These are phyloP conservation scores for Endotricha flammealis DNA, from an alignment of 2,888 invertebrate species.

Conservation along the genomic window DNA sequence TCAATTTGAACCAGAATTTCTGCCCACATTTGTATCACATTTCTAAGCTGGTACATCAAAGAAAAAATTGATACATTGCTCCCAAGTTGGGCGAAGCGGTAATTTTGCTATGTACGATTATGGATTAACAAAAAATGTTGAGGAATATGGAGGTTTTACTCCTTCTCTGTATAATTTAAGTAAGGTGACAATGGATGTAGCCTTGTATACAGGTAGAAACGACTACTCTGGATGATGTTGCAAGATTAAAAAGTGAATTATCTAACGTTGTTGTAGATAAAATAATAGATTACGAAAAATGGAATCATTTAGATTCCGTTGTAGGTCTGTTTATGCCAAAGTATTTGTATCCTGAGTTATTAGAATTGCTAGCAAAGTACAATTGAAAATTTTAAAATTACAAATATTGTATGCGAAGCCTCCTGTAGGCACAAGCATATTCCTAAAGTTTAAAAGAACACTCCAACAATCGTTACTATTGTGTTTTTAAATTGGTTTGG, in stretches of 20 bases:
- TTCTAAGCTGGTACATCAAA: conserved; percentile 30
- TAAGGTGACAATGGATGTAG: conserved; percentile 18
- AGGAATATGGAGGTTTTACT: not conserved
- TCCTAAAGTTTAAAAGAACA: too few species aligned
- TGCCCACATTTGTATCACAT: conserved; percentile 21
- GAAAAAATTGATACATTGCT: conserved; percentile 31
- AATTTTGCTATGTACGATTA: conserved; percentile 9
- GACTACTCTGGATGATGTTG: conserved; percentile 23
- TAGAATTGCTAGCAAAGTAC: conserved; percentile 1
- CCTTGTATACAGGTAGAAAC: conserved; percentile 8
- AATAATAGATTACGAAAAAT: conserved; percentile 12
- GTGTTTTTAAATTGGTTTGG: too few species aligned
- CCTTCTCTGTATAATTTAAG: conserved; percentile 21
- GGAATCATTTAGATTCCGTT: conserved; percentile 24
- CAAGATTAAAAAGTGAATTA: conserved; percentile 15
- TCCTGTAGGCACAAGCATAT: too few species aligned
- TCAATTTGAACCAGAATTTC: conserved; percentile 26
- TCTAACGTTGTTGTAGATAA: conserved; percentile 24
- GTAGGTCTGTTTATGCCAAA: conserved; percentile 21
- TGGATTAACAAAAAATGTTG: not conserved
- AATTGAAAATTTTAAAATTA: too few species aligned
- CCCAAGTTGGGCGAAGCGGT: conserved; percentile 25
- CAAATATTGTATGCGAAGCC: too few species aligned
- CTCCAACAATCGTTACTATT: too few species aligned
- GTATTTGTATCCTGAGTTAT: conserved; percentile 24